Evolutionary conservation across 2,113 vertebrate species (phyloP), one percentile per base, ranked within the genome.

Genomic region (Dendrocopos noguchii): DNA sequence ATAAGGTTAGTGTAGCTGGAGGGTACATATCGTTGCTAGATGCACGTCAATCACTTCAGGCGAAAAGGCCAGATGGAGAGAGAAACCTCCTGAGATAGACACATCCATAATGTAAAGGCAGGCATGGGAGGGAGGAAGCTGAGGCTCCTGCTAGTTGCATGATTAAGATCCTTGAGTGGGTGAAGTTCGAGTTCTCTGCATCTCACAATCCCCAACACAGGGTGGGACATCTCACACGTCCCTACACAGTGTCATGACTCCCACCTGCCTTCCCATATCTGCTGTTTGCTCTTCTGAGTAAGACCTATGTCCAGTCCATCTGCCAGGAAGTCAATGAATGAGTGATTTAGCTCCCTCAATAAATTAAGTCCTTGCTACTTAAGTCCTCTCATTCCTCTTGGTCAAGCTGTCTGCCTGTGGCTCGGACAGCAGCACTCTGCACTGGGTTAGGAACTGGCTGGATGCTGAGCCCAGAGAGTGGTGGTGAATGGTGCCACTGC

Each of bases 71-170:
- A 57, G 33, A 15, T 4, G 29, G n/a, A 75, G 12, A 64, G 16
- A 61, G 7, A 39, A 44, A 47, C 20, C 22, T 12, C 22, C 7
- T 1, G 2, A 61, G 66, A 44, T 15, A 20, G 31, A 31, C 33
- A 33, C 9, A 31, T 15, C 17, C 39, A 4, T 9, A 50, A 22
- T 7, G 36, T 3, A n/a, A 36, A 47, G 12, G n/a, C 31, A 75
- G 47, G 25, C 12, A 6, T 47, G 44, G 29, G 29, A 90, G 16
- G 33, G 44, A 84, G 44, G n/a, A 60, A 50, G 10, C 15, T 6
- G 3, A 50, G 19, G 10, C 12, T 65, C 19, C 50, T 55, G 39
- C 12, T 29, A 8, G 16, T 10, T 1, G 0, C 1, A 1, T 19
- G 50, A 15, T 16, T 29, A 81, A 73, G 21, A 10, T 6, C 22